Evolutionary conservation across 2,113 vertebrate species (phyloP).

Genomic region (Entelurus aequoreus): DNA sequence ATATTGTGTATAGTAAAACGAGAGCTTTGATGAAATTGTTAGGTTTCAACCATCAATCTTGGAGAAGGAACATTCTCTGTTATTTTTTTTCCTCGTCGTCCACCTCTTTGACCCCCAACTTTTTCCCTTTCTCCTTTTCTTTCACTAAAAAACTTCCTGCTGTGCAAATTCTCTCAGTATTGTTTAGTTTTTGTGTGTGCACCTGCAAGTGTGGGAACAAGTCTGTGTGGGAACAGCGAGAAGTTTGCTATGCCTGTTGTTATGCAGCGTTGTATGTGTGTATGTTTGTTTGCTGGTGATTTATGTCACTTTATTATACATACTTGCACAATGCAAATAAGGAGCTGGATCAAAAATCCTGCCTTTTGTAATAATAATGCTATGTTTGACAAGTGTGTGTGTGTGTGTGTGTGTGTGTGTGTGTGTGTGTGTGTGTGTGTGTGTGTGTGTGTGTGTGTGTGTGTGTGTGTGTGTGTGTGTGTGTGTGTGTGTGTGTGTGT

Average conservation of each 20-base stretch:
- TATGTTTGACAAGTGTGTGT: not conserved
- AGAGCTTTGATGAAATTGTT: slow-evolving; percentile 31
- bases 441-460: too few relatives aligned
- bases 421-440: too few relatives aligned
- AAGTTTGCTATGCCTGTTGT: slow-evolving; percentile 23
- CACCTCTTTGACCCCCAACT: slow-evolving; percentile 32
- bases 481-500: slow-evolving; percentile 2
- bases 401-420: too few relatives aligned
- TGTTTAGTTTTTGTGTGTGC: slow-evolving; percentile 48
- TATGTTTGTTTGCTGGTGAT: not conserved
- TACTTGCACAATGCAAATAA: too few relatives aligned
- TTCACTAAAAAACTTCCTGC: slow-evolving; percentile 61
- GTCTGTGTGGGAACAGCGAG: slow-evolving; percentile 41
- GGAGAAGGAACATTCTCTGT: slow-evolving; percentile 10
- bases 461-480: too few relatives aligned
- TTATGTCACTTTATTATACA: too few relatives aligned
- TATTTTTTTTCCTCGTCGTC: slow-evolving; percentile 10
- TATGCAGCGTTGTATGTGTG: slow-evolving; percentile 2
- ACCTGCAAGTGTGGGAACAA: slow-evolving; percentile 50
- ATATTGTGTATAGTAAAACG: slow-evolving; percentile 18
- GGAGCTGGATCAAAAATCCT: too few relatives aligned
- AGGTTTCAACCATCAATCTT: slow-evolving; percentile 47
- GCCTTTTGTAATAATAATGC: too few relatives aligned
- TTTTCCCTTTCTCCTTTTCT: slow-evolving; percentile 55
- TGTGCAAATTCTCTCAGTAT: slow-evolving; percentile 57